A percentile compares a stretch with the other conserved stretches of the same genome.
Conservation (phyloP, 2,113 vertebrate genomes). For the Chloropsis hardwickii region DNA sequence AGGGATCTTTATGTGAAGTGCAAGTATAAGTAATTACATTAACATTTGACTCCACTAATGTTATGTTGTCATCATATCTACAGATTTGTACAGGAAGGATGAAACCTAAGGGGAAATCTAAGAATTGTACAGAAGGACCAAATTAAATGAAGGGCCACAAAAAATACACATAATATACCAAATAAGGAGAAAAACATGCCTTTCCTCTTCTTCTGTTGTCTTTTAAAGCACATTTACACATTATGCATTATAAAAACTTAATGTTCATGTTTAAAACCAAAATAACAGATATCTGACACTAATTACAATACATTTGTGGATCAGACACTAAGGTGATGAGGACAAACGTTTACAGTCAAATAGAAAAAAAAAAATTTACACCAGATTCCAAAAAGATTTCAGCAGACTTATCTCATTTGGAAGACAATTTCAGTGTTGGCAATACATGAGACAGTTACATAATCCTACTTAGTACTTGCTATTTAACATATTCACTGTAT, state of each 20-base stretch:
- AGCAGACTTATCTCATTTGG: neutral
- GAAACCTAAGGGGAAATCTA: neutral
- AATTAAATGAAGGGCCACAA: neutral
- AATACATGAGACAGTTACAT: neutral
- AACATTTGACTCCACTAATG: neutral
- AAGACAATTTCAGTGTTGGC: neutral
- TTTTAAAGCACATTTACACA: neutral
- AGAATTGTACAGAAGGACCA: neutral
- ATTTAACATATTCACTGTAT: neutral
- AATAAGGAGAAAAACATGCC: neutral
- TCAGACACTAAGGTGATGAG: neutral
- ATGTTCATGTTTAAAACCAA: neutral
- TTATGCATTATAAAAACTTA: neutral
- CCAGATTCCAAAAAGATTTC: neutral
- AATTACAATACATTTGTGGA: neutral
- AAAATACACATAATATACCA: neutral
- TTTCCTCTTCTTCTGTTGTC: neutral
- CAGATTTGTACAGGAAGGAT: neutral
- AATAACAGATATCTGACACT: neutral
- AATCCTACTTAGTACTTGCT: neutral
- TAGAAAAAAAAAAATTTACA: neutral
- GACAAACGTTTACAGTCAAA: neutral
- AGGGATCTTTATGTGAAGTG: neutral
- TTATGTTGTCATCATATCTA: neutral
- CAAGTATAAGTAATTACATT: neutral